A percentile compares a stretch with the other conserved stretches of the same genome.
These are phyloP conservation scores for Gibbula magus DNA, from an alignment of 2,888 invertebrate genomes.

Conservation along the genomic window DNA sequence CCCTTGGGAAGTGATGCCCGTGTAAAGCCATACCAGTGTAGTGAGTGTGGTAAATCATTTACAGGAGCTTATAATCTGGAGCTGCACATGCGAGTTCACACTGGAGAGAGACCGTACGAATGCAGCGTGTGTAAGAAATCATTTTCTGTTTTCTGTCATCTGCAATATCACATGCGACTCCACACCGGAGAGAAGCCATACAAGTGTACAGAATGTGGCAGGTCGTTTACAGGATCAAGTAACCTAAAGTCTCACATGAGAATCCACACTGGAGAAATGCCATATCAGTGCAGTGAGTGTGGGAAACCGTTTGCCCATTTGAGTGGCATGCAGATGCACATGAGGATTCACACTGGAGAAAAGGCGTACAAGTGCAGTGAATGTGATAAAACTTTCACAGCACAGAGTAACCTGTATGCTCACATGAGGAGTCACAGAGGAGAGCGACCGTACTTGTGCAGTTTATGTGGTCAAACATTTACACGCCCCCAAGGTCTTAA, in stretches of 20 bases:
- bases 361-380: not conserved
- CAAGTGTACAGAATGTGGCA: slow-evolving; percentile 18
- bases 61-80: not conserved
- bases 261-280: not conserved
- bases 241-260: not conserved
- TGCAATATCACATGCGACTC: slow-evolving; percentile 20
- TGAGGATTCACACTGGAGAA: not conserved
- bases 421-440: slow-evolving; percentile 23
- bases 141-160: slow-evolving; percentile 16
- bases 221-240: slow-evolving; percentile 13
- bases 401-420: not conserved
- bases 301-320: not conserved
- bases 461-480: slow-evolving; percentile 25
- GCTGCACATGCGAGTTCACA: slow-evolving; percentile 16
- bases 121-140: slow-evolving; percentile 23
- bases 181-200: slow-evolving; percentile 27
- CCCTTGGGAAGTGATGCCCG: not conserved
- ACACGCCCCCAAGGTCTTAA: slow-evolving; percentile 11
- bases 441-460: not conserved
- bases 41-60: not conserved
- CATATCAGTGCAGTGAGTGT: not conserved
- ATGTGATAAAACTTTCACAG: not conserved
- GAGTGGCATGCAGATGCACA: not conserved
- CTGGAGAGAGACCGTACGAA: not conserved
- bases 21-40: not conserved